Evolutionary conservation across 1,140 invertebrate genomes (phyloP).

Genomic region (Panulirus ornatus): DNA sequence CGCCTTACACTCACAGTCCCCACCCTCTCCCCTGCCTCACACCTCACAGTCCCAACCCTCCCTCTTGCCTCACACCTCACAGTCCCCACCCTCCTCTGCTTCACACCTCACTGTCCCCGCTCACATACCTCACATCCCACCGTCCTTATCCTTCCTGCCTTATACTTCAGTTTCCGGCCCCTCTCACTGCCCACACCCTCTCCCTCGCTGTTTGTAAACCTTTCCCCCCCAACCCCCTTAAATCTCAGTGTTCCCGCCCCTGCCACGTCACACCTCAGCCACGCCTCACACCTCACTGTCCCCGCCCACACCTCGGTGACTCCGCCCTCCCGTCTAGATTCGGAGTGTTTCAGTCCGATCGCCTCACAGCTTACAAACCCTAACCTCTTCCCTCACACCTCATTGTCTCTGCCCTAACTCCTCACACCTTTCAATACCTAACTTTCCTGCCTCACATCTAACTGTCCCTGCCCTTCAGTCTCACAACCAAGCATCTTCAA

Average conservation of each 20-base stretch:
- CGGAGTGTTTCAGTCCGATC: too few species aligned
- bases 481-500: background rate
- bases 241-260: conserved; percentile 8
- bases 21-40: background rate
- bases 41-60: background rate
- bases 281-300: background rate
- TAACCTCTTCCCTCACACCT: conserved; percentile 2
- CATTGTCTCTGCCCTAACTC: background rate
- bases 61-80: background rate
- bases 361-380: background rate
- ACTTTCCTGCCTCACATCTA: background rate
- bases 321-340: too few species aligned
- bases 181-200: background rate
- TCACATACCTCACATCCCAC: background rate
- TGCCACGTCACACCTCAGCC: background rate
- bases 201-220: conserved; percentile 1
- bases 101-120: background rate
- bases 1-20: background rate
- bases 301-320: background rate
- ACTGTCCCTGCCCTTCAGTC: background rate
- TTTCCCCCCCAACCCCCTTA: background rate
- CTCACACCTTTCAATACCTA: background rate
- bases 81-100: background rate
- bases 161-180: background rate
- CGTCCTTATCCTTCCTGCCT: background rate